These are phyloP conservation scores for Erythrolamprus reginae DNA, from an alignment of 2,113 vertebrate species.

Conservation along the genomic window DNA sequence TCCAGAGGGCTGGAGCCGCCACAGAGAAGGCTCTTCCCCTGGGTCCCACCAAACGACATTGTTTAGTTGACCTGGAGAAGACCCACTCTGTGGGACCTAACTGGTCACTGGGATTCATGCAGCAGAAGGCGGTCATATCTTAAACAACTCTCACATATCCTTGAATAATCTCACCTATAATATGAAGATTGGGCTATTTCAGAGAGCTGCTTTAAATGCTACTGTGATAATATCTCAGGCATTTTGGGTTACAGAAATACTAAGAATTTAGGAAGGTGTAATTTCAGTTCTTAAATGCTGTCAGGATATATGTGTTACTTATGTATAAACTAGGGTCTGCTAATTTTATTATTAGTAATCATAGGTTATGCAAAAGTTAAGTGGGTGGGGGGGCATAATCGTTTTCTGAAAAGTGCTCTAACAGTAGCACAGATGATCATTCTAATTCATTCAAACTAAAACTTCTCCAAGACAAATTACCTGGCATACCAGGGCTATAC, in stretches of 20 bases:
- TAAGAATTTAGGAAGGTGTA: neutral
- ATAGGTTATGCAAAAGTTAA: neutral
- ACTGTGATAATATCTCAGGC: neutral
- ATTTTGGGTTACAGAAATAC: neutral
- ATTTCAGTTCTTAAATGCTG: neutral
- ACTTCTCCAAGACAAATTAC: neutral
- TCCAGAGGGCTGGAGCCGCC: too few relatives aligned
- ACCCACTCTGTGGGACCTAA: too few relatives aligned
- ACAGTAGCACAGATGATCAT: neutral
- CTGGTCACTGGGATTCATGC: too few relatives aligned
- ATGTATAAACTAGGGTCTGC: neutral
- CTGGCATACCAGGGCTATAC: neutral
- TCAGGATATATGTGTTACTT: neutral
- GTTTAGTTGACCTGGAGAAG: too few relatives aligned
- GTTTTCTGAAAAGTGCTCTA: neutral
- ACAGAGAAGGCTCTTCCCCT: too few relatives aligned
- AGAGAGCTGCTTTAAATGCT: neutral
- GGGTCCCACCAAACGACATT: too few relatives aligned
- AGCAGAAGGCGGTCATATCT: too few relatives aligned
- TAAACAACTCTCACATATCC: neutral
- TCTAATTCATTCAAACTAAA: neutral
- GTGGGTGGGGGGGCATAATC: neutral
- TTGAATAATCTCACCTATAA: neutral
- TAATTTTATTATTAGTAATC: neutral
- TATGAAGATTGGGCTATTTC: neutral